phyloP scores from a whole-genome alignment of 2,797 vertebrate genomes.

The Malacoraja senta region DNA sequence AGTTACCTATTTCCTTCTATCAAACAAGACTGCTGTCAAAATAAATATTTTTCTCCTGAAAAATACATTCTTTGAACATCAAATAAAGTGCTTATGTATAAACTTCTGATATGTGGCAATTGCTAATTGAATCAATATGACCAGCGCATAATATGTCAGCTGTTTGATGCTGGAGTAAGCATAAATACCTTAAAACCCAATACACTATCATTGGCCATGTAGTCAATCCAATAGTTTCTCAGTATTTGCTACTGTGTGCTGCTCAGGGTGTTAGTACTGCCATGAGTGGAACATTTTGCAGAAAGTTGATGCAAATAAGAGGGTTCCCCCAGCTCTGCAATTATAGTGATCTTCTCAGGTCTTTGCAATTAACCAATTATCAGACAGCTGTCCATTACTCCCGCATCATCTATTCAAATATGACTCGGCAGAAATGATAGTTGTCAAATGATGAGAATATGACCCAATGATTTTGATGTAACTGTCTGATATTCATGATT shows the following conservation, averaged over 20 bases:
- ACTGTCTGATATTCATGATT: not conserved
- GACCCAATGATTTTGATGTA: not conserved
- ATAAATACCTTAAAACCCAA: not conserved
- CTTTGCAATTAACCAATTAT: constrained; percentile 5
- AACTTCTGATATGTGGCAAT: not conserved
- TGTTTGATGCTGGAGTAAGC: too few relatives aligned
- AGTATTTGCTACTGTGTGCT: not conserved
- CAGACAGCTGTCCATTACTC: not conserved
- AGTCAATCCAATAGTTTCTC: not conserved
- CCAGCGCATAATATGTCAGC: not conserved
- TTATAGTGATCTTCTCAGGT: not conserved
- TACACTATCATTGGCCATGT: not conserved
- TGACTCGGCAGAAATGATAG: not conserved
- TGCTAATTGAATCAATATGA: not conserved
- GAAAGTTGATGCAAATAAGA: not conserved
- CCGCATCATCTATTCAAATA: not conserved
- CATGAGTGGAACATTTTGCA: not conserved
- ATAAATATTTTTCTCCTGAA: not conserved
- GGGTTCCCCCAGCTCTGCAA: not conserved
- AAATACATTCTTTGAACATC: not conserved
- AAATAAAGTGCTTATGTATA: not conserved
- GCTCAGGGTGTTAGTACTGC: not conserved
- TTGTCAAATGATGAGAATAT: not conserved
- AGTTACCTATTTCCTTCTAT: not conserved
- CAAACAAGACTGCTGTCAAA: not conserved